phyloP scores from a whole-genome alignment of 1,140 invertebrate genomes.

The Hylaeus anthracinus region DNA sequence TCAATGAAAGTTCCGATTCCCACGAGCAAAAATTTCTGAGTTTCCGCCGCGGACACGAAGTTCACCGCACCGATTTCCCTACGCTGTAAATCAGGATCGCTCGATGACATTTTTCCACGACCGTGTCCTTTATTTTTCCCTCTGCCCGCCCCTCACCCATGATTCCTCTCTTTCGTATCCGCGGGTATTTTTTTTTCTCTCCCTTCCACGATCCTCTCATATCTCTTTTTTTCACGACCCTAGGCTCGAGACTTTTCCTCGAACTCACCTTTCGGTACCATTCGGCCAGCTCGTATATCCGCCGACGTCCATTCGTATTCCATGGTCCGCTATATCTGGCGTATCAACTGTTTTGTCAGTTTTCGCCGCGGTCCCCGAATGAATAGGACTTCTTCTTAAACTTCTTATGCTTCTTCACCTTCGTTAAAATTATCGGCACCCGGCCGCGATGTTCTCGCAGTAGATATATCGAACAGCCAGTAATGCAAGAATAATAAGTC shows the following conservation, averaged over 20 bases:
- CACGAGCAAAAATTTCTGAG: constrained; percentile 61
- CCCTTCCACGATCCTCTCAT: constrained; percentile 34
- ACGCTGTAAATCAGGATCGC: constrained; percentile 74
- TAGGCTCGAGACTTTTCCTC: constrained; percentile 53
- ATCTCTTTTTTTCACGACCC: constrained; percentile 37
- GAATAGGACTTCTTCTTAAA: constrained; percentile 77
- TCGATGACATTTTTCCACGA: constrained; percentile 71
- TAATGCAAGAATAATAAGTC: constrained; percentile 67
- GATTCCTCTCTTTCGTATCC: background rate
- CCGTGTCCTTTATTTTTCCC: constrained; percentile 24
- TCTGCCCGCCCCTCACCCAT: background rate
- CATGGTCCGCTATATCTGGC: constrained; percentile 71
- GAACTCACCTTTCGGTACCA: constrained; percentile 50
- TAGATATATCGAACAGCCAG: constrained; percentile 17
- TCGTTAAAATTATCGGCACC: constrained; percentile 74
- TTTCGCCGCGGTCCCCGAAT: constrained; percentile 67
- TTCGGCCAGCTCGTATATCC: constrained; percentile 59
- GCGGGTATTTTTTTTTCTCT: constrained; percentile 35
- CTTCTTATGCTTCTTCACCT: constrained; percentile 68
- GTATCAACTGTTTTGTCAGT: constrained; percentile 81
- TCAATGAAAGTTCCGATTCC: constrained; percentile 59
- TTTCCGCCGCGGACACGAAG: constrained; percentile 55
- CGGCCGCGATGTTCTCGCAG: background rate
- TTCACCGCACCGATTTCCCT: constrained; percentile 68
- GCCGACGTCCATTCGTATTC: constrained; percentile 75